Evolutionary conservation across 2,113 vertebrate species (phyloP).

Genomic region (Cyanistes caeruleus): DNA sequence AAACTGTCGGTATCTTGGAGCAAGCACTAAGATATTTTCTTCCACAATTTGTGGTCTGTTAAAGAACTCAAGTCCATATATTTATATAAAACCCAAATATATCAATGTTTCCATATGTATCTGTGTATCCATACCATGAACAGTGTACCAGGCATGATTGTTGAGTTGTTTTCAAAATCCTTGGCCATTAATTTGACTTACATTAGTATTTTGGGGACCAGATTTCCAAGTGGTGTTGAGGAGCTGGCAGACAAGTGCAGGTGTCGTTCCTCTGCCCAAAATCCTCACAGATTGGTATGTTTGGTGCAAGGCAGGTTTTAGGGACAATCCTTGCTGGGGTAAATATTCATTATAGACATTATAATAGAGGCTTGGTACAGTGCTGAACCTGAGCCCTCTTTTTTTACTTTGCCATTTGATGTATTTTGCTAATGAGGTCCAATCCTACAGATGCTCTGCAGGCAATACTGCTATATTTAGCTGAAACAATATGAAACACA

Average conservation of each 20-base stretch:
- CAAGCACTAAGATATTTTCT: neutral
- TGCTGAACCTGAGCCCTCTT: neutral
- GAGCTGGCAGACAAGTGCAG: neutral
- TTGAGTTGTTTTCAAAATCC: neutral
- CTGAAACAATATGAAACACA: neutral
- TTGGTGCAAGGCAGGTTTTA: neutral
- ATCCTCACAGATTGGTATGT: neutral
- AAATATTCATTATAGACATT: neutral
- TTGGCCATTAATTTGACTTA: neutral
- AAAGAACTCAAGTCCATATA: neutral
- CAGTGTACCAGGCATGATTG: neutral
- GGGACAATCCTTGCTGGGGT: neutral
- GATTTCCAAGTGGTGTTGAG: neutral
- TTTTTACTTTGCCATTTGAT: neutral
- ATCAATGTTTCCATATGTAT: fast-evolving
- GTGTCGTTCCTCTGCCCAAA: neutral
- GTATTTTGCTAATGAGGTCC: neutral
- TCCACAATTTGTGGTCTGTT: neutral
- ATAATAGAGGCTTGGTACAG: fast-evolving
- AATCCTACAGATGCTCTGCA: neutral
- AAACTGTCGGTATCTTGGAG: neutral
- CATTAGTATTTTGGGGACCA: neutral
- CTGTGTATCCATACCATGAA: neutral
- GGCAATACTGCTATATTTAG: neutral
- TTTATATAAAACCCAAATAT: neutral